Conservation (phyloP, 2,113 vertebrate genomes). For the Coregonus clupeaformis region DNA sequence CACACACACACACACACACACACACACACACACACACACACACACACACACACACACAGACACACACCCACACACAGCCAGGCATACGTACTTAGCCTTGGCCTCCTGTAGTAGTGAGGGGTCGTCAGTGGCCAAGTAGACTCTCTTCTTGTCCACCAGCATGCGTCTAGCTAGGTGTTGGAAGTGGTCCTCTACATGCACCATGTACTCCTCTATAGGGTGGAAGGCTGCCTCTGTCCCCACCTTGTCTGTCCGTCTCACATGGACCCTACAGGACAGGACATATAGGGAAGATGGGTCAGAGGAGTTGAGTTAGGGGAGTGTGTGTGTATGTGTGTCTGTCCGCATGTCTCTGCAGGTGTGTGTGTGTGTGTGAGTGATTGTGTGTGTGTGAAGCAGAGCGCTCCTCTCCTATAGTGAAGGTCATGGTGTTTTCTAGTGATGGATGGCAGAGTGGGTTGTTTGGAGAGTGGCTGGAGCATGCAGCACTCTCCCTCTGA, state of each 20-base stretch:
- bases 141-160: slow-evolving; percentile 89
- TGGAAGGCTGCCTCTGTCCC: slow-evolving; percentile 97
- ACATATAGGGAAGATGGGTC: no score
- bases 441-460: no score
- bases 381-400: no score
- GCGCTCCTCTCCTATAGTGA: no score
- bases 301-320: background rate
- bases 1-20: no score
- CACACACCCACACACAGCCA: background rate
- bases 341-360: no score
- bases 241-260: slow-evolving; percentile 95
- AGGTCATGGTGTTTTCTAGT: no score
- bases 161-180: slow-evolving; percentile 84
- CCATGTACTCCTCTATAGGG: slow-evolving; percentile 97
- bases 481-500: slow-evolving; percentile 6
- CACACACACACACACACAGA: slow-evolving; percentile 4
- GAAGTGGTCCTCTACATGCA: slow-evolving; percentile 92
- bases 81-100: slow-evolving; percentile 83
- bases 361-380: no score
- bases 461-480: no score
- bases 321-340: background rate
- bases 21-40: background rate
- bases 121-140: slow-evolving; percentile 96
- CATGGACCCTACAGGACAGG: slow-evolving; percentile 78
- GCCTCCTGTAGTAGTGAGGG: slow-evolving; percentile 93